phyloP scores from a whole-genome alignment of 2,113 vertebrate species.

The Cebidichthys violaceus region DNA sequence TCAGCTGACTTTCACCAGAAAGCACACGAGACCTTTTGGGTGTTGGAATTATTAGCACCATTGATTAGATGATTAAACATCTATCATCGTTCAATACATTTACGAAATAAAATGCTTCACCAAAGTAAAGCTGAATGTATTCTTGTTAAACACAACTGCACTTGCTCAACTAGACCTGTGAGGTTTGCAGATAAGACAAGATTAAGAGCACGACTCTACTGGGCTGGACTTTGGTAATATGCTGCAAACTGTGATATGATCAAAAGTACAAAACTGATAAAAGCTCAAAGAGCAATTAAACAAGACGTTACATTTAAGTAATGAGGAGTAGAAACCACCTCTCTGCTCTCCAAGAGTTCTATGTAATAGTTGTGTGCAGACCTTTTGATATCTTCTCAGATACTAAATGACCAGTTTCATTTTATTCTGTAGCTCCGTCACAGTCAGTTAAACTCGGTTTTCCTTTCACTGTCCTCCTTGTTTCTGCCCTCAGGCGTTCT shows the following conservation, averaged over 20 bases:
- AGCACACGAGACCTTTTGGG: background rate
- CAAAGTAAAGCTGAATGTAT: background rate
- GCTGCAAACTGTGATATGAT: constrained; percentile 8
- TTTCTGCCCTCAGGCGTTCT: background rate
- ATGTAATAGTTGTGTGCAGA: background rate
- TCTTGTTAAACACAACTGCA: background rate
- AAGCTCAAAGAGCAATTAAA: constrained; percentile 44
- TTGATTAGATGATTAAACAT: background rate
- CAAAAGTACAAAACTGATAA: constrained; percentile 32
- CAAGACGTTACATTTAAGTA: background rate
- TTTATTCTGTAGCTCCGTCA: background rate
- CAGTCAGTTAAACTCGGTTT: background rate
- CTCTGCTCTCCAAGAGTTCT: background rate
- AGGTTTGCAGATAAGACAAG: constrained; percentile 46
- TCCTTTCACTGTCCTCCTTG: background rate
- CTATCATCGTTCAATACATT: background rate
- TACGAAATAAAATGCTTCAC: background rate
- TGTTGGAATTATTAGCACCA: background rate
- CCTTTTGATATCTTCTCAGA: background rate
- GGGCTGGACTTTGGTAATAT: constrained; percentile 69
- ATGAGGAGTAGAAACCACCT: constrained; percentile 5
- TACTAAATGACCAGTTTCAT: background rate
- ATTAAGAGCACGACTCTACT: constrained; percentile 22
- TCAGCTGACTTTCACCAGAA: constrained; percentile 64
- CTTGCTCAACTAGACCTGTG: background rate